Percentiles rank a stretch among this genome's conserved stretches.
These are phyloP conservation scores for Molossus molossus DNA, from an alignment of 2,797 vertebrate genomes.

Conservation along the genomic window DNA sequence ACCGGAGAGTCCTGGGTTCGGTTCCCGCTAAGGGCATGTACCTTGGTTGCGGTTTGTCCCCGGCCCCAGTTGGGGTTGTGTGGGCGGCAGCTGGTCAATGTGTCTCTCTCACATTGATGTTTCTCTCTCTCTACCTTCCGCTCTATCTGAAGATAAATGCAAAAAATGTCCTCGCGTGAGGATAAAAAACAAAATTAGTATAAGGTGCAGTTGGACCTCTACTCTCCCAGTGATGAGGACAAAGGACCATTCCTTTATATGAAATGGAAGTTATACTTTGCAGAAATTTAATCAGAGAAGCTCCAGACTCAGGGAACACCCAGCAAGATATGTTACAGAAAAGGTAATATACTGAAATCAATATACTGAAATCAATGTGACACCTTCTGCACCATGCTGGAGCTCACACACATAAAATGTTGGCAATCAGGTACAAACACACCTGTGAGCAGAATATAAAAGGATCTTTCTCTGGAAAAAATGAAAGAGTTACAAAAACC, in stretches of 20 bases:
- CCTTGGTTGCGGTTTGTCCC: no score
- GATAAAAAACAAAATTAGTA: not conserved
- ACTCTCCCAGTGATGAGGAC: not conserved
- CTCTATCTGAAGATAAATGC: no score
- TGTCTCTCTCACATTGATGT: no score
- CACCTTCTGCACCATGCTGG: not conserved
- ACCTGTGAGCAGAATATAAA: not conserved
- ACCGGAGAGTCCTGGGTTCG: no score
- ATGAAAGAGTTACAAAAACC: not conserved
- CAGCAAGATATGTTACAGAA: not conserved
- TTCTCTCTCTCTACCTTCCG: no score
- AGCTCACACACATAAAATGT: not conserved
- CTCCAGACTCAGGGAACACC: not conserved
- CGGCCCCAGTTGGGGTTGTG: no score
- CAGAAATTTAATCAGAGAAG: constrained; percentile 53
- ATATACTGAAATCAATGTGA: not conserved
- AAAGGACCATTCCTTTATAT: not conserved
- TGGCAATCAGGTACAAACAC: not conserved
- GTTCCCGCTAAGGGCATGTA: no score
- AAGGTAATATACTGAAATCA: not conserved
- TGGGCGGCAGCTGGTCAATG: no score
- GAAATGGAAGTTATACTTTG: not conserved
- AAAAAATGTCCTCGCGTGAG: no score
- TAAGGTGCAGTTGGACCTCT: not conserved
- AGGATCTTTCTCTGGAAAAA: constrained; percentile 38